Evolutionary conservation across 2,888 invertebrate species (phyloP).

Genomic region (Notodonta dromedarius): DNA sequence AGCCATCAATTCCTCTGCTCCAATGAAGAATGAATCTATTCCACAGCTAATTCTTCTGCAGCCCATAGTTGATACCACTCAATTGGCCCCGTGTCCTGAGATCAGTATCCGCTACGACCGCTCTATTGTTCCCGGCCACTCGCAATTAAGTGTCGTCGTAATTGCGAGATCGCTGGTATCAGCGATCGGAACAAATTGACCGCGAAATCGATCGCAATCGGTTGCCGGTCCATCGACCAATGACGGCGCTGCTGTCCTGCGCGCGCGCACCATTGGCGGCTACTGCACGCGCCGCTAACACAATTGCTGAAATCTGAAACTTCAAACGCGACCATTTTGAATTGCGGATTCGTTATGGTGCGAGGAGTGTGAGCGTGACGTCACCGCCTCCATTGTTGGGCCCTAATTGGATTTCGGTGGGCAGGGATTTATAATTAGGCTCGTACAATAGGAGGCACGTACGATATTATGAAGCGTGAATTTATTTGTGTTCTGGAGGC

Average conservation of each 20-base stretch:
- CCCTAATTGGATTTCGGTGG: slow-evolving; percentile 12
- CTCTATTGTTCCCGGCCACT: slow-evolving; percentile 24
- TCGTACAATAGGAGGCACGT: slow-evolving; percentile 3
- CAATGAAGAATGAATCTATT: not conserved
- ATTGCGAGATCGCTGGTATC: slow-evolving; percentile 48
- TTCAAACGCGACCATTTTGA: slow-evolving; percentile 45
- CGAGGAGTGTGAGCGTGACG: slow-evolving; percentile 35
- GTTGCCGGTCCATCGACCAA: slow-evolving; percentile 44
- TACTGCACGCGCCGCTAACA: slow-evolving; percentile 55
- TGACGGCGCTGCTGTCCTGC: slow-evolving; percentile 30
- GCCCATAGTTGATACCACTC: not conserved
- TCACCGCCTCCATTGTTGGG: slow-evolving; percentile 21
- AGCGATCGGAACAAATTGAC: slow-evolving; percentile 69
- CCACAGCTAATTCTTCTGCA: not conserved
- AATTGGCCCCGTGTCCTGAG: not conserved
- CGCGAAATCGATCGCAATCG: slow-evolving; percentile 63
- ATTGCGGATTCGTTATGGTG: slow-evolving; percentile 52
- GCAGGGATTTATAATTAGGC: slow-evolving; percentile 7
- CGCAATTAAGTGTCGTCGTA: slow-evolving; percentile 58
- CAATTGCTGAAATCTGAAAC: slow-evolving; percentile 70
- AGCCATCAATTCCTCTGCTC: not conserved
- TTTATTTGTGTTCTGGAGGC: not conserved
- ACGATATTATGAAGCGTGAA: not conserved
- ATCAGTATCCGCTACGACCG: slow-evolving; percentile 5
- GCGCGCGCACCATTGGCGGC: slow-evolving; percentile 43